Conservation (phyloP, 2,113 vertebrate genomes). For the Chaetura pelagica region DNA sequence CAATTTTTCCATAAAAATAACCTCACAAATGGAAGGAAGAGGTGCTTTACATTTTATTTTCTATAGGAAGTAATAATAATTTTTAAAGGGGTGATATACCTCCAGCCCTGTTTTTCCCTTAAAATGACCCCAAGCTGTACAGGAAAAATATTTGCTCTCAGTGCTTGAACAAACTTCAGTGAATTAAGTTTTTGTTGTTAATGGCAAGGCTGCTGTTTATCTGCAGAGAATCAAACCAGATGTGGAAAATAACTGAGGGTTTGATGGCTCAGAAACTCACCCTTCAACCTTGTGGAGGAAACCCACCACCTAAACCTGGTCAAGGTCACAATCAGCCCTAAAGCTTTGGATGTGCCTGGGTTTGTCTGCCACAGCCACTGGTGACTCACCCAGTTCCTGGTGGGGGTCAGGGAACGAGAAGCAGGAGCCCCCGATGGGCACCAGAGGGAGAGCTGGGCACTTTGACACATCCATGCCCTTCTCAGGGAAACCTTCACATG, state of each 20-base stretch:
- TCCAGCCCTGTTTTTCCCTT: conserved; percentile 74
- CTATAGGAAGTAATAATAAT: conserved; percentile 77
- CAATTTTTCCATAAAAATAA: conserved; percentile 28
- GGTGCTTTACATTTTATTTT: conserved; percentile 75
- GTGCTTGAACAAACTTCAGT: conserved; percentile 75
- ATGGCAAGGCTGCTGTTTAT: conserved; percentile 79
- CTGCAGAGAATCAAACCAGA: conserved; percentile 79
- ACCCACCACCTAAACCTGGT: neutral
- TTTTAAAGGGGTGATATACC: conserved; percentile 73
- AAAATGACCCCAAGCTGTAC: conserved; percentile 76
- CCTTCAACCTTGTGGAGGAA: conserved; percentile 39
- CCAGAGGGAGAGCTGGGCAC: neutral
- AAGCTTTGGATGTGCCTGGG: neutral
- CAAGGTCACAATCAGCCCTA: neutral
- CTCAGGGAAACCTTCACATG: neutral
- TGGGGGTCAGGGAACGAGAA: neutral
- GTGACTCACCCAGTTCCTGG: neutral
- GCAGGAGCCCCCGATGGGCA: neutral
- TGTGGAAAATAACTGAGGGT: conserved; percentile 68
- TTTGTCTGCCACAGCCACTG: neutral
- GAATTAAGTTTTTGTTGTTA: conserved; percentile 82
- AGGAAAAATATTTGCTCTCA: conserved; percentile 81
- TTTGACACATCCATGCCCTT: neutral
- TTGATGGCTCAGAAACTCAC: conserved; percentile 42
- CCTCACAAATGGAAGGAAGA: conserved; percentile 68